Evolutionary conservation across 35 echinoderm and acorn worm species (phyloP).

Genomic region (Stichopus chloronotus): DNA sequence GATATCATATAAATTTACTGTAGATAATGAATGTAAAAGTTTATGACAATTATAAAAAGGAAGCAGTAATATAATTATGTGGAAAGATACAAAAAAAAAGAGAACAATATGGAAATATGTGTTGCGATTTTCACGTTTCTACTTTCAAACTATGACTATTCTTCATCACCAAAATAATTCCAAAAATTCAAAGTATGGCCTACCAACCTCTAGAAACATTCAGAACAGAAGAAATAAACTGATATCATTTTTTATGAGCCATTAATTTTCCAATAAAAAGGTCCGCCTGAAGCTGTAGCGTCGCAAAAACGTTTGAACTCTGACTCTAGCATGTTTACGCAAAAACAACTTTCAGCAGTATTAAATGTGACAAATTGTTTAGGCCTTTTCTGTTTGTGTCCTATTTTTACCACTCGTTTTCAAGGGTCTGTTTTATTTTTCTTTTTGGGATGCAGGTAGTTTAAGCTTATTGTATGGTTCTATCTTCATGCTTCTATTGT

Average conservation of each 20-base stretch:
- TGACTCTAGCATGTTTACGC: slow-evolving; percentile 20
- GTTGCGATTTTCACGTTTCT: too few relatives aligned
- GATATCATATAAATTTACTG: too few relatives aligned
- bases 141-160: too few relatives aligned
- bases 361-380: background rate
- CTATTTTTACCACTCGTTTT: background rate
- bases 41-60: too few relatives aligned
- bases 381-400: background rate
- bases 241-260: slow-evolving; percentile 19
- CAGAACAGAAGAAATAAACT: background rate
- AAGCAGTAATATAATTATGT: too few relatives aligned
- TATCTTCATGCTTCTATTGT: too few relatives aligned
- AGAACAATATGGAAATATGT: too few relatives aligned
- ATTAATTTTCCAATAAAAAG: slow-evolving; percentile 27
- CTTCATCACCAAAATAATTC: background rate
- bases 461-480: too few relatives aligned
- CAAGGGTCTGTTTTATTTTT: background rate
- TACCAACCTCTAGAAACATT: background rate
- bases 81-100: too few relatives aligned
- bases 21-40: too few relatives aligned
- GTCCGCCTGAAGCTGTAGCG: background rate
- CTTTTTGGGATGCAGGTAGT: too few relatives aligned
- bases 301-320: slow-evolving; percentile 24
- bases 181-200: background rate
- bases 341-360: background rate